Base-by-base conservation (phyloP, 92 coral and sea anemone species). In the Micromussa lordhowensis region DNA sequence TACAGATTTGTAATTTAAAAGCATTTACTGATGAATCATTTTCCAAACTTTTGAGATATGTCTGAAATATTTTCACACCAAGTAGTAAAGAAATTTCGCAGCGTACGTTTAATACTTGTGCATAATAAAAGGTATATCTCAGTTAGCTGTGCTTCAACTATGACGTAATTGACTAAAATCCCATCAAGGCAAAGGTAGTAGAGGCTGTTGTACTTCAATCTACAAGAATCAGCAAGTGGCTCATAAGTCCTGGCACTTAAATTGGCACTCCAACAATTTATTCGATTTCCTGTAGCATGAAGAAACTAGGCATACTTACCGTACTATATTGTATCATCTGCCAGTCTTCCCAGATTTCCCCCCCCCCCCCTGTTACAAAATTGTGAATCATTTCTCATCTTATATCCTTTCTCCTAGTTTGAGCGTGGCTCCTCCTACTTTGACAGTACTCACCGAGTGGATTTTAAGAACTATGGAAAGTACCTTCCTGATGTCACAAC, bases 391-490 rank as follows among this genome's bases (percentile, higher is more conserved):
- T 73, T 73, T 73, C 44, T 38, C 31, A n/a, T n/a, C 1, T 66
- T 54, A 14, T 21, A 17, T 24, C 73, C 15, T 24, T 28, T 31
- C 66, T 72, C 83, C 53, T 54, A 98, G 99, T 98, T 98, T 89
- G 98, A 96, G 68, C 92, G 98, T 82, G 93, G 94, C 16, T 77
- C 40, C 0, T 94, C 98, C 29, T 92, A 70, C 48, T 94, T 89
- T 86, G 91, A 90, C 82, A 98, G 99, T 75, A 98, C 99, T 24
- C 94, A 98, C 68, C 87, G 98, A 76, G 94, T 95, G 68, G 99
- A 98, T 88, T 98, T 94, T 87, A 98, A 98, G 76, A 98, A 98
- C 69, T 98, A 94, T 94, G 99, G 99, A 31, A 89, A 86, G 53
- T 95, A 79, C 66, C 88, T 85, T 29, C 99, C 99, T 0, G 99